A percentile compares a stretch with the other conserved stretches of the same genome.
Conservation (phyloP, 2,888 invertebrate genomes). For the Heliconius cydno region DNA sequence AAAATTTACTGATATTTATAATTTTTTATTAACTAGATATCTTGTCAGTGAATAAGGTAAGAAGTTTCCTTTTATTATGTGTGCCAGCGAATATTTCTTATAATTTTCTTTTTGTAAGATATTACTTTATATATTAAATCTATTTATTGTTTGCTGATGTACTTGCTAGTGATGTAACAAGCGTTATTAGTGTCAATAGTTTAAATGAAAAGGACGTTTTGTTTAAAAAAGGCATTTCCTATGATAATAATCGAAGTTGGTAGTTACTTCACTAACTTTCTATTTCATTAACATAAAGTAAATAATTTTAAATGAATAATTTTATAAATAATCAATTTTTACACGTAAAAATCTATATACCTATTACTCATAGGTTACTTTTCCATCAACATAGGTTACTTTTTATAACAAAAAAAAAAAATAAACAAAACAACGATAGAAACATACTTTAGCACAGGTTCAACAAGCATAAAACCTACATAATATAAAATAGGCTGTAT, state of each 20-base stretch:
- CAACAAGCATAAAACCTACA: neutral
- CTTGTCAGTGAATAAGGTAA: slow-evolving; percentile 9
- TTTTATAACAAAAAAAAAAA: neutral
- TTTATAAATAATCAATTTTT: too few species aligned
- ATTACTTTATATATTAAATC: neutral
- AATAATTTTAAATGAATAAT: too few species aligned
- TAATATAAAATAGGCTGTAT: neutral
- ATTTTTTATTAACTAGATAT: neutral
- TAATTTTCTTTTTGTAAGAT: neutral
- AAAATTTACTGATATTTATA: too few species aligned
- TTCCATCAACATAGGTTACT: neutral
- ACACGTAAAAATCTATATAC: neutral
- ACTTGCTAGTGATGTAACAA: too few species aligned
- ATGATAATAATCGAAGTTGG: neutral
- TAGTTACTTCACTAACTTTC: too few species aligned
- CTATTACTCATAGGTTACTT: neutral
- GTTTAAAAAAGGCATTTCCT: neutral
- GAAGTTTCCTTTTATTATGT: neutral
- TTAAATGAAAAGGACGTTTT: neutral
- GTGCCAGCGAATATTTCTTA: neutral
- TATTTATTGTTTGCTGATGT: neutral
- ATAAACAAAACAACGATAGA: neutral
- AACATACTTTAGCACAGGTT: neutral
- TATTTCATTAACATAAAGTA: too few species aligned
- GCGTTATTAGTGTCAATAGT: neutral